These are phyloP conservation scores for Cyprinodon diabolis DNA, from an alignment of 2,797 vertebrate species.

Conservation along the genomic window DNA sequence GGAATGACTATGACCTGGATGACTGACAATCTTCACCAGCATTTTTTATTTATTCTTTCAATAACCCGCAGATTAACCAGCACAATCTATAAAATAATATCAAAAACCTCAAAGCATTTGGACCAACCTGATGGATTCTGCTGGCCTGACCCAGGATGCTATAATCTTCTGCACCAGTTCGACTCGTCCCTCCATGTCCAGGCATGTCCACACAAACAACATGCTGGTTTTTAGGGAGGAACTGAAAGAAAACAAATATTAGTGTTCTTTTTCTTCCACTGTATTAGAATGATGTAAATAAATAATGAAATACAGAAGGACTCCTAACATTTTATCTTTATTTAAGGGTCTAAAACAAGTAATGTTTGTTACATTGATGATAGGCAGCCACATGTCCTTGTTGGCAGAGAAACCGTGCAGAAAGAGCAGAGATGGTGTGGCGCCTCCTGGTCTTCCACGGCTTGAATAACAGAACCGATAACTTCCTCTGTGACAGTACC, in stretches of 20 bases:
- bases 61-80: no score
- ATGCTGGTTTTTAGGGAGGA: constrained; percentile 87
- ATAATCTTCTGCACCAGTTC: constrained; percentile 87
- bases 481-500: constrained; percentile 74
- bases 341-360: neutral
- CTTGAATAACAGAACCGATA: constrained; percentile 92
- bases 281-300: neutral
- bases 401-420: constrained; percentile 93
- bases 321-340: neutral
- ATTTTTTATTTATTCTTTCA: no score
- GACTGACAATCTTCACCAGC: no score
- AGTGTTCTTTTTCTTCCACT: neutral
- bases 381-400: constrained; percentile 95
- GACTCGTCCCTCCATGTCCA: constrained; percentile 91
- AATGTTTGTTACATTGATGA: constrained; percentile 83
- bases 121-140: constrained; percentile 91
- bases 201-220: constrained; percentile 96
- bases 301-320: neutral
- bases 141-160: constrained; percentile 90
- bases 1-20: no score
- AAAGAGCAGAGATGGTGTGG: constrained; percentile 87
- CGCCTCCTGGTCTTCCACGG: constrained; percentile 83
- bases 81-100: no score
- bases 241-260: constrained; percentile 65
- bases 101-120: neutral